phyloP scores from a whole-genome alignment of 2,888 invertebrate genomes.

The Celastrina argiolus region DNA sequence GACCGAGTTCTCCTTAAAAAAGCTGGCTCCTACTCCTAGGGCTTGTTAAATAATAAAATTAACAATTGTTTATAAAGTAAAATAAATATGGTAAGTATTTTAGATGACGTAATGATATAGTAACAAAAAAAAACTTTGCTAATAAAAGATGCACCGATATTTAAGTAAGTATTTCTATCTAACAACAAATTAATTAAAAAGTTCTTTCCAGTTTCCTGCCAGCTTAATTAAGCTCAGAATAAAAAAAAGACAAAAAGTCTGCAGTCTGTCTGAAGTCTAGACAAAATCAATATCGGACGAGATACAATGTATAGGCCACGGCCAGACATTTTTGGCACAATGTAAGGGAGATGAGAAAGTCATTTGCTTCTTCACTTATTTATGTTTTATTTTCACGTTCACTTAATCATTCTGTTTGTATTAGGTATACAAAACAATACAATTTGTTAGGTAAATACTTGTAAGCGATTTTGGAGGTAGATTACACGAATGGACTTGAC shows the following conservation, averaged over 20 bases:
- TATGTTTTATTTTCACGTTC: neutral
- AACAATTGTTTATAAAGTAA: too few species aligned
- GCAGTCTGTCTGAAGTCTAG: neutral
- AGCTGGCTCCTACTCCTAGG: too few species aligned
- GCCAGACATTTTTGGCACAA: constrained; percentile 2
- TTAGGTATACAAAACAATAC: neutral
- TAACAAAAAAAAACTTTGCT: too few species aligned
- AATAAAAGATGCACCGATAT: too few species aligned
- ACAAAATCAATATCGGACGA: constrained; percentile 12
- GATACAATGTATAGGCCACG: neutral
- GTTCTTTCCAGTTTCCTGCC: neutral
- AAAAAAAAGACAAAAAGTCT: neutral
- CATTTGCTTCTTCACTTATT: neutral
- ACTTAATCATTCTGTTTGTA: neutral
- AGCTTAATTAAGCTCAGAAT: neutral
- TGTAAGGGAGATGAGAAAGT: neutral
- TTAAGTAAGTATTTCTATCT: neutral
- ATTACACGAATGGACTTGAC: too few species aligned
- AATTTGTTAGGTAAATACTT: too few species aligned
- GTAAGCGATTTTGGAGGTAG: too few species aligned
- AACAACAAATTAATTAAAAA: neutral
- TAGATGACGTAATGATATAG: too few species aligned
- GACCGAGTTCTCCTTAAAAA: too few species aligned
- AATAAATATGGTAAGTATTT: too few species aligned
- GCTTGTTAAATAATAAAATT: too few species aligned